Conservation (phyloP, 2,888 invertebrate genomes). For the Netelia inedita region DNA sequence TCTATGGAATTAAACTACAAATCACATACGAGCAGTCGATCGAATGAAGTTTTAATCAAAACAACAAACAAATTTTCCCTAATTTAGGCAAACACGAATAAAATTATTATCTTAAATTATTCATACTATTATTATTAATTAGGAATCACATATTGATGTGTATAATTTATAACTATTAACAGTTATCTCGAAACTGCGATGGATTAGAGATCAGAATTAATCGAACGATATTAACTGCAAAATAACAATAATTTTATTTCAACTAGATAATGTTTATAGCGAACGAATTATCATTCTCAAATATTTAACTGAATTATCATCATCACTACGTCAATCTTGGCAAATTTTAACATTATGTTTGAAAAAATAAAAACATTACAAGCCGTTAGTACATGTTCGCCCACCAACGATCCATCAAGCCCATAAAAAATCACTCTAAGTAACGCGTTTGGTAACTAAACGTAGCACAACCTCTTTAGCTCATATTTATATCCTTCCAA, state of each 20-base stretch:
- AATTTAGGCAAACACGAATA: background rate
- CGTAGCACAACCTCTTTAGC: constrained; percentile 10
- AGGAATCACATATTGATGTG: no score
- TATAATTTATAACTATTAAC: no score
- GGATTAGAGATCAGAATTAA: no score
- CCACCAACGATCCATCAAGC: no score
- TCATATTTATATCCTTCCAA: constrained; percentile 21
- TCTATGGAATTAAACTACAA: constrained; percentile 4
- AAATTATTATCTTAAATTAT: background rate
- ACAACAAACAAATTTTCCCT: background rate
- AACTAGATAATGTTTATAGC: background rate
- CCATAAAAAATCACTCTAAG: background rate
- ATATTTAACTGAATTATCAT: background rate
- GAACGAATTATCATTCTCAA: background rate
- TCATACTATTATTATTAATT: no score
- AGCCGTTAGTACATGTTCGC: background rate
- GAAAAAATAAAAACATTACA: background rate
- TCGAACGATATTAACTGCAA: no score
- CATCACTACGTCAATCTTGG: no score
- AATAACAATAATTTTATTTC: background rate
- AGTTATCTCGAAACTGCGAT: no score
- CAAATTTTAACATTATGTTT: no score
- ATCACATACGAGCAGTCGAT: background rate
- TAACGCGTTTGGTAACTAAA: background rate
- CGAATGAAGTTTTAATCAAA: background rate